phyloP scores from a whole-genome alignment of 2,113 vertebrate genomes.

The Cavia porcellus region DNA sequence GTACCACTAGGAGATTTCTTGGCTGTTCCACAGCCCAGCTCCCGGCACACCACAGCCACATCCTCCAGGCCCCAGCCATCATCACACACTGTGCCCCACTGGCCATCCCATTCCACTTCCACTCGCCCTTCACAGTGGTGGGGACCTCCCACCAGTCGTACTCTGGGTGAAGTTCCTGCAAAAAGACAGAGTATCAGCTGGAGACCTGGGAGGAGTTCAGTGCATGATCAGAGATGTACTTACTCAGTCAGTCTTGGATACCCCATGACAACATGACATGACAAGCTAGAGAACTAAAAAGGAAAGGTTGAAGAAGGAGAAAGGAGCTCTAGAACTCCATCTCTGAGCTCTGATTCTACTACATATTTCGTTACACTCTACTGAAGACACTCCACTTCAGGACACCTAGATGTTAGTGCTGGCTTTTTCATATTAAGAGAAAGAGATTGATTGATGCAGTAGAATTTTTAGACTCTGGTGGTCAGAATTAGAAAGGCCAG shows the following conservation, averaged over 20 bases:
- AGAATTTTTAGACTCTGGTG: background rate
- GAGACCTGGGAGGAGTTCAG: background rate
- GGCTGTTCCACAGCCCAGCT: slow-evolving; percentile 68
- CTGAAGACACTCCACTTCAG: background rate
- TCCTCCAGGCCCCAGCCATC: background rate
- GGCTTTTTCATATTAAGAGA: background rate
- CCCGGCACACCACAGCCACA: slow-evolving; percentile 59
- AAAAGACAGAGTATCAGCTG: background rate
- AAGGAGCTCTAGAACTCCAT: background rate
- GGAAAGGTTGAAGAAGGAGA: background rate
- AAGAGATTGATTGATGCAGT: background rate
- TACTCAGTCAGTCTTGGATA: background rate
- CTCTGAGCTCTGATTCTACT: background rate
- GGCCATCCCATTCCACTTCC: slow-evolving; percentile 38
- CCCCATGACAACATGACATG: background rate
- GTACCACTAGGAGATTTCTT: background rate
- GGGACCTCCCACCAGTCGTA: slow-evolving; percentile 60
- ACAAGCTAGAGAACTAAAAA: background rate
- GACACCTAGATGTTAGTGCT: background rate
- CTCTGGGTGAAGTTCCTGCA: background rate
- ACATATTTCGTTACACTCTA: background rate
- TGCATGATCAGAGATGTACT: background rate
- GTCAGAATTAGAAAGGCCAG: background rate
- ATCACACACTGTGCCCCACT: slow-evolving; percentile 75
- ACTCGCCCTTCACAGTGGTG: slow-evolving; percentile 74